Evolutionary conservation across 2,113 vertebrate species (phyloP).

Genomic region (Hiodon tergisus): DNA sequence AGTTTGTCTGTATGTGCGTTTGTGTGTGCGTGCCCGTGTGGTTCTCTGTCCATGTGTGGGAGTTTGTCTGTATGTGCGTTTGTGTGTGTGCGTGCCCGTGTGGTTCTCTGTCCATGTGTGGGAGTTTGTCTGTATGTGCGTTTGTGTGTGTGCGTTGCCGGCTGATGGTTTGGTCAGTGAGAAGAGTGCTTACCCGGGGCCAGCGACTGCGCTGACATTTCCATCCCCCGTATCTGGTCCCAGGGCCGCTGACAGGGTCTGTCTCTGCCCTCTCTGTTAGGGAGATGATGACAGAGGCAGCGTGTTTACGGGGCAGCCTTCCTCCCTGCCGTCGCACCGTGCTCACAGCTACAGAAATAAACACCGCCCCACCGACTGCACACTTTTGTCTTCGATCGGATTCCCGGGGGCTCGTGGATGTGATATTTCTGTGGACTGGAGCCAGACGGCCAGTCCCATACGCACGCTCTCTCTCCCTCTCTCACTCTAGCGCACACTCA

Average conservation of each 20-base stretch:
- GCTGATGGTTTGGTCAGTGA: too few species aligned
- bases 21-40: too few species aligned
- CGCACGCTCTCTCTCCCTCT: not conserved
- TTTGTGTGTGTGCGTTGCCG: too few species aligned
- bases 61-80: not conserved
- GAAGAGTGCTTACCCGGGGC: too few species aligned
- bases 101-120: not conserved
- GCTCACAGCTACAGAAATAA: slow-evolving; percentile 37
- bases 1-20: not conserved
- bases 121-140: not conserved
- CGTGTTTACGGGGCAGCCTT: not conserved
- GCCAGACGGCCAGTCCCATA: slow-evolving; percentile 28
- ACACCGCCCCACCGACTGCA: slow-evolving; percentile 33
- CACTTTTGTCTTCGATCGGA: slow-evolving; percentile 32
- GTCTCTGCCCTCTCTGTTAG: not conserved
- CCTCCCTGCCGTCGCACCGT: not conserved
- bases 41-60: too few species aligned
- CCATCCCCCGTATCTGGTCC: too few species aligned
- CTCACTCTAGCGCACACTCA: not conserved
- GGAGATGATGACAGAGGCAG: not conserved
- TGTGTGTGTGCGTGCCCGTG: not conserved
- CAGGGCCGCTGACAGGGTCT: too few species aligned
- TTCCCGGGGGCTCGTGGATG: slow-evolving; percentile 28
- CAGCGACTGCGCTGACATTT: too few species aligned
- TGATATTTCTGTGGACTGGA: slow-evolving; percentile 32